Percentiles rank a stretch among this genome's conserved stretches.
phyloP scores from a whole-genome alignment of 2,888 invertebrate species.

The Hypercompe scribonia region DNA sequence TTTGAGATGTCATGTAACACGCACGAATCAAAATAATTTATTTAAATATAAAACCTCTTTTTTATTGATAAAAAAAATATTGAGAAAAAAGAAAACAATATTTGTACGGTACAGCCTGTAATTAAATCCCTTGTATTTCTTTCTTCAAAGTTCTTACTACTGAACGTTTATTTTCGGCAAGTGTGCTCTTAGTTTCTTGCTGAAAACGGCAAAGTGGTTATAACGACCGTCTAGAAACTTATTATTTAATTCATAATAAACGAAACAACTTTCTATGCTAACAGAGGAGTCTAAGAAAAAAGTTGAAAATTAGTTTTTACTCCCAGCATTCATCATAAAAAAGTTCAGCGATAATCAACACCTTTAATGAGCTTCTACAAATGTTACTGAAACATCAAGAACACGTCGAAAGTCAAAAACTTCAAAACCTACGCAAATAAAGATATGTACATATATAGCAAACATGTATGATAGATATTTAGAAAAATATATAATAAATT shows the following conservation, averaged over 20 bases:
- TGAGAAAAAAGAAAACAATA: too few species aligned
- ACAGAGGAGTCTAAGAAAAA: slow-evolving; percentile 31
- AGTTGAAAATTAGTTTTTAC: slow-evolving; percentile 21
- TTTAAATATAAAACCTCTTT: background rate
- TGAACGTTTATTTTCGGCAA: slow-evolving; percentile 67
- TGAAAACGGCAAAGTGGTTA: slow-evolving; percentile 54
- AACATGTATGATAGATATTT: too few species aligned
- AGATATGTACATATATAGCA: too few species aligned
- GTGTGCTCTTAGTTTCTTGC: slow-evolving; percentile 64
- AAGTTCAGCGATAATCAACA: background rate
- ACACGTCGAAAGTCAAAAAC: too few species aligned
- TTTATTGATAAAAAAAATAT: background rate
- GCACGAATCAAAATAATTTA: too few species aligned
- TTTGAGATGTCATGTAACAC: too few species aligned
- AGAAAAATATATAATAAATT: too few species aligned
- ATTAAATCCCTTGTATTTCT: slow-evolving; percentile 23
- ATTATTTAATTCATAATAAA: slow-evolving; percentile 52
- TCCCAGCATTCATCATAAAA: background rate
- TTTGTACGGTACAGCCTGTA: background rate
- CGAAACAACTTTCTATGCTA: slow-evolving; percentile 37
- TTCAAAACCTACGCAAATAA: too few species aligned
- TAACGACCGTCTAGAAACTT: slow-evolving; percentile 52
- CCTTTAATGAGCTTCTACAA: background rate
- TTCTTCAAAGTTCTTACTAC: slow-evolving; percentile 38
- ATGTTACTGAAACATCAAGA: background rate